Conservation (phyloP, 2,113 vertebrate species). For the Atrichornis clamosus region DNA sequence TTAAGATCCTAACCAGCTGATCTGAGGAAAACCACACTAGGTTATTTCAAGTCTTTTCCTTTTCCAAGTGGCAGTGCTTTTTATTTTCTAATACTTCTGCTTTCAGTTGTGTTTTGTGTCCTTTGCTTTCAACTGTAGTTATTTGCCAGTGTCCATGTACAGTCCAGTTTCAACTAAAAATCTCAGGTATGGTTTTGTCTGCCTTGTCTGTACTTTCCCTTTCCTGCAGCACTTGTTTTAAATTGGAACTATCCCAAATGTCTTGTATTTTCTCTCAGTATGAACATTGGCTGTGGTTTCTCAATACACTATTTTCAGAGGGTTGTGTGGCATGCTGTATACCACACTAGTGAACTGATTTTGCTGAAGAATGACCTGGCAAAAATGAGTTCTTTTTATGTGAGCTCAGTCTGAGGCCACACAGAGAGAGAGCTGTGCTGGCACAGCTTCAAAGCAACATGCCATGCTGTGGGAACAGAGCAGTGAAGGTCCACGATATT, state of each 20-base stretch:
- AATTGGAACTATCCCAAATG: not conserved
- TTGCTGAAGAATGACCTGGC: constrained; percentile 30
- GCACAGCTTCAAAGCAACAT: not conserved
- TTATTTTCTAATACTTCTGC: not conserved
- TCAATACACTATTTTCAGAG: not conserved
- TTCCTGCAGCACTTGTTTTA: not conserved
- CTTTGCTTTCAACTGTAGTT: not conserved
- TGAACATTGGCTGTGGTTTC: not conserved
- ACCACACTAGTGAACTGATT: not conserved
- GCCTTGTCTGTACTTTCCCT: not conserved
- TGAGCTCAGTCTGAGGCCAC: not conserved
- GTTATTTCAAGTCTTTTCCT: not conserved
- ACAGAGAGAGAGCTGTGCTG: not conserved
- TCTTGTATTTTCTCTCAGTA: not conserved
- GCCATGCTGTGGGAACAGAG: not conserved
- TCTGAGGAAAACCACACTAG: not conserved
- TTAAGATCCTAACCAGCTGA: not conserved
- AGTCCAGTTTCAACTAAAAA: not conserved
- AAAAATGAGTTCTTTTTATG: not conserved
- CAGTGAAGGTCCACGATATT: not conserved
- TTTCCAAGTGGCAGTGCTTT: not conserved
- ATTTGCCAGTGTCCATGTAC: not conserved
- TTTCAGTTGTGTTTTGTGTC: not conserved
- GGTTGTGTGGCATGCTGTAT: not conserved
- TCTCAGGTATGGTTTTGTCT: not conserved